Conservation (phyloP, 2,113 vertebrate species). For the Eulemur rufifrons region DNA sequence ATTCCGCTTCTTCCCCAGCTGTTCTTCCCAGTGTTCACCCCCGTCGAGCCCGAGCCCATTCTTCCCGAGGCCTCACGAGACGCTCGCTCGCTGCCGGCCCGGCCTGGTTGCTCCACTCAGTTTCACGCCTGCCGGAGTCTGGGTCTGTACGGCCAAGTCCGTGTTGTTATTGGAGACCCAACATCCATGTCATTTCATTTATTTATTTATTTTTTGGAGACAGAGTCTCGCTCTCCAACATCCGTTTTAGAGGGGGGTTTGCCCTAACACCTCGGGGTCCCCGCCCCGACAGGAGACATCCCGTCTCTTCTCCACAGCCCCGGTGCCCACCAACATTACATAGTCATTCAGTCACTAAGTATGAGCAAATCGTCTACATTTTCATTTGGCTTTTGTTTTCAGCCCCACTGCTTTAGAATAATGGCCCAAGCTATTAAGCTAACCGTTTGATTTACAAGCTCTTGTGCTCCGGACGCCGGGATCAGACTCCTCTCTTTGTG, state of each 20-base stretch:
- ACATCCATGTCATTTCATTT: no score
- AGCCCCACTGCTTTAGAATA: slow-evolving; percentile 86
- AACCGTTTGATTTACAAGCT: slow-evolving; percentile 80
- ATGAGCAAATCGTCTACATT: slow-evolving; percentile 81
- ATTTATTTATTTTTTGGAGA: no score
- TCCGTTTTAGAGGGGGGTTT: not conserved
- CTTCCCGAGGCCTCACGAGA: not conserved
- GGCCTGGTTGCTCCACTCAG: accelerated
- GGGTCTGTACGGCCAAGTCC: not conserved
- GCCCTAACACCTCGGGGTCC: not conserved
- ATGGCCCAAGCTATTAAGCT: slow-evolving; percentile 78
- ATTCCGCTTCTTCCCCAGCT: accelerated
- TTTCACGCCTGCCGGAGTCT: not conserved
- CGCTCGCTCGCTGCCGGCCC: accelerated
- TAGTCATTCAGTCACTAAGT: slow-evolving; percentile 82
- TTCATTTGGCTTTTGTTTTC: slow-evolving; percentile 80
- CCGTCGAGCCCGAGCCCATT: not conserved
- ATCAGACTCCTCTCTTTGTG: slow-evolving; percentile 60
- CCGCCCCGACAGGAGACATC: not conserved
- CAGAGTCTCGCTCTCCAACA: not conserved
- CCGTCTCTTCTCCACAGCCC: slow-evolving; percentile 4
- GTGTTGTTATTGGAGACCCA: not conserved
- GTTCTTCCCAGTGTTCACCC: not conserved
- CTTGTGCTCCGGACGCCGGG: not conserved
- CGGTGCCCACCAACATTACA: slow-evolving; percentile 73